phyloP scores from a whole-genome alignment of 2,888 invertebrate species.

The Yponomeuta cagnagella region DNA sequence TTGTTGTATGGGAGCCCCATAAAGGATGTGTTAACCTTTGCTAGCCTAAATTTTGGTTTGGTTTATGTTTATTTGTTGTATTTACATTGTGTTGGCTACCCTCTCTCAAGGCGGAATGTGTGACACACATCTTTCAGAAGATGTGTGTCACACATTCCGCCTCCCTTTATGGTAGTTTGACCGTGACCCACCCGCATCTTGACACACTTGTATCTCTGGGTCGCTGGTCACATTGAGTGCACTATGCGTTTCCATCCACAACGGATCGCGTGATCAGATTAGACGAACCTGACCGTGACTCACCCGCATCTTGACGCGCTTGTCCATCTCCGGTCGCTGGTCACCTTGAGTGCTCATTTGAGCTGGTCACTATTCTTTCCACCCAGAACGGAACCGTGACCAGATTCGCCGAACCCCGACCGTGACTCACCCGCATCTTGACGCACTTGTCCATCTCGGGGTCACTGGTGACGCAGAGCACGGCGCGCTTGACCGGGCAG shows the following conservation, averaged over 20 bases:
- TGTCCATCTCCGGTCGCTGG: conserved; percentile 4
- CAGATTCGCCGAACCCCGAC: no score
- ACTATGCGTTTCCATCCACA: not conserved
- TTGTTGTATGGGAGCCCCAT: no score
- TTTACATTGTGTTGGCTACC: no score
- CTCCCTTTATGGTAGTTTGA: no score
- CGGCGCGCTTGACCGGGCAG: conserved; percentile 90
- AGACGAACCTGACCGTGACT: not conserved
- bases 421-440: conserved; percentile 85
- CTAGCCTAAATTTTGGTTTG: no score
- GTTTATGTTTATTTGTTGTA: no score
- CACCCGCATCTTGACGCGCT: not conserved
- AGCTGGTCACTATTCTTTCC: no score
- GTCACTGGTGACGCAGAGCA: conserved; percentile 93
- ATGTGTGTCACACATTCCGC: no score
- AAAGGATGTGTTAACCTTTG: no score
- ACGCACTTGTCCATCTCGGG: conserved; percentile 93
- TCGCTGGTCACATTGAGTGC: not conserved
- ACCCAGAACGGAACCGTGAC: no score
- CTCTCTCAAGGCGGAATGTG: no score
- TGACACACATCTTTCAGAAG: no score
- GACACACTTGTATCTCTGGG: not conserved
- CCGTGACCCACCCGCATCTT: not conserved
- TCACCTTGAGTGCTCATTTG: not conserved
- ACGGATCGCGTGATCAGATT: not conserved